Percentiles rank a stretch among this genome's conserved stretches.
These are phyloP conservation scores for Teleogryllus oceanicus DNA, from an alignment of 2,888 invertebrate species.

Conservation along the genomic window DNA sequence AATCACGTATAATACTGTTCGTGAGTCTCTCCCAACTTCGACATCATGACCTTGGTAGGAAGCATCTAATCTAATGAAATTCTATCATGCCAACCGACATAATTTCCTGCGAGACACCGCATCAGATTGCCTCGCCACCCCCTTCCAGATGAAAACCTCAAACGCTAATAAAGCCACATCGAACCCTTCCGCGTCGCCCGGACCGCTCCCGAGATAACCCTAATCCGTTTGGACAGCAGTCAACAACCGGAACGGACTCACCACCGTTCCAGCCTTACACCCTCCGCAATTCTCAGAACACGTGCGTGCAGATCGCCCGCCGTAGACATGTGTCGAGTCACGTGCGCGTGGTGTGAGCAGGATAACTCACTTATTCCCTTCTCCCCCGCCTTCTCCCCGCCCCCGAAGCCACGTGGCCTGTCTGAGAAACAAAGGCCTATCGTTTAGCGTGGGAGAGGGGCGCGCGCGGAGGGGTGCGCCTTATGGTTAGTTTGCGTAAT, in stretches of 20 bases:
- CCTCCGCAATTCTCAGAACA: not conserved
- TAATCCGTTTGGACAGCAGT: not conserved
- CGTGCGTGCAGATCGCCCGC: not conserved
- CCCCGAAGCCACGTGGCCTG: constrained; percentile 1
- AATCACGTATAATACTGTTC: no score
- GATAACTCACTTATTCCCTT: no score
- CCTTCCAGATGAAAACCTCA: not conserved
- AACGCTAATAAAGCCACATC: constrained; percentile 11
- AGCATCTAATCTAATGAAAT: no score
- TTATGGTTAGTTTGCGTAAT: constrained; percentile 18
- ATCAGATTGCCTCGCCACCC: not conserved
- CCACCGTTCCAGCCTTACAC: not conserved
- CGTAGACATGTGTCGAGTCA: not conserved
- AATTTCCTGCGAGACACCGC: no score
- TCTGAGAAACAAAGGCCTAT: not conserved
- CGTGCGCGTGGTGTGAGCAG: no score
- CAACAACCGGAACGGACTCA: not conserved
- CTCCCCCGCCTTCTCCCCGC: not conserved
- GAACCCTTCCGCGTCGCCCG: not conserved
- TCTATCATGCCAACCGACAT: no score
- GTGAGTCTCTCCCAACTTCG: no score
- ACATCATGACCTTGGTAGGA: no score
- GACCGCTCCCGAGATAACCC: not conserved
- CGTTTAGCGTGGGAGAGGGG: not conserved
- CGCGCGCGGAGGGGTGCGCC: not conserved